Evolutionary conservation across 2,797 vertebrate genomes (phyloP).

Genomic region (Poecilia picta): DNA sequence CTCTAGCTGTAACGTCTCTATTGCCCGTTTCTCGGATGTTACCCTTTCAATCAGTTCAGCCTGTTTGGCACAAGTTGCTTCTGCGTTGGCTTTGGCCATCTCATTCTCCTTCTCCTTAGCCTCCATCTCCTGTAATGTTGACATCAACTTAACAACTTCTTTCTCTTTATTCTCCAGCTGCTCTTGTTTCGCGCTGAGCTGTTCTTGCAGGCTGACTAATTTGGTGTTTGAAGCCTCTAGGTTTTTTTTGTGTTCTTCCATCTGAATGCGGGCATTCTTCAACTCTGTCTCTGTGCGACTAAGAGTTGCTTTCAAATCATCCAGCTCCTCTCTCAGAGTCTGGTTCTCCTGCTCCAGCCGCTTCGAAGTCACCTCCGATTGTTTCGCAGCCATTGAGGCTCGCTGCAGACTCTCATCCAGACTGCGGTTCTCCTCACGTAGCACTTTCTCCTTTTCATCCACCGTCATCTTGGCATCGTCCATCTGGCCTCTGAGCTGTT

Average conservation of each 20-base stretch:
- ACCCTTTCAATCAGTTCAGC: conserved; percentile 79
- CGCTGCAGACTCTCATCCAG: conserved; percentile 86
- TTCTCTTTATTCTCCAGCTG: conserved; percentile 77
- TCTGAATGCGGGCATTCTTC: conserved; percentile 79
- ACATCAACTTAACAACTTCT: conserved; percentile 76
- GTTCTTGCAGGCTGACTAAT: conserved; percentile 79
- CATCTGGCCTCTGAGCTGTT: conserved; percentile 80
- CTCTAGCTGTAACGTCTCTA: conserved; percentile 78
- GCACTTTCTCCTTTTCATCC: conserved; percentile 83
- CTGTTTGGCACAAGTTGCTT: conserved; percentile 76
- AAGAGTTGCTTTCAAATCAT: conserved; percentile 76
- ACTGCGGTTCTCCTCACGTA: conserved; percentile 80
- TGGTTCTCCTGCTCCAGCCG: conserved; percentile 82
- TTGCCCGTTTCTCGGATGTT: conserved; percentile 71
- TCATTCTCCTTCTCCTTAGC: conserved; percentile 75
- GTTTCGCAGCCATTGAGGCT: conserved; percentile 73
- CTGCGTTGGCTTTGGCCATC: conserved; percentile 74
- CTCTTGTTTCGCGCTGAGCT: conserved; percentile 75
- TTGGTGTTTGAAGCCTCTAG: conserved; percentile 77
- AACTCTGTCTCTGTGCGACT: conserved; percentile 82
- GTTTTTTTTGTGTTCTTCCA: conserved; percentile 82
- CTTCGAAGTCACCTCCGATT: conserved; percentile 76
- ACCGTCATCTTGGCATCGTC: conserved; percentile 74
- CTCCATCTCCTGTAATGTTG: conserved; percentile 70
- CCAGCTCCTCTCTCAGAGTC: conserved; percentile 84